Base-by-base conservation (phyloP, 2,113 vertebrate genomes). In the Morone saxatilis region DNA sequence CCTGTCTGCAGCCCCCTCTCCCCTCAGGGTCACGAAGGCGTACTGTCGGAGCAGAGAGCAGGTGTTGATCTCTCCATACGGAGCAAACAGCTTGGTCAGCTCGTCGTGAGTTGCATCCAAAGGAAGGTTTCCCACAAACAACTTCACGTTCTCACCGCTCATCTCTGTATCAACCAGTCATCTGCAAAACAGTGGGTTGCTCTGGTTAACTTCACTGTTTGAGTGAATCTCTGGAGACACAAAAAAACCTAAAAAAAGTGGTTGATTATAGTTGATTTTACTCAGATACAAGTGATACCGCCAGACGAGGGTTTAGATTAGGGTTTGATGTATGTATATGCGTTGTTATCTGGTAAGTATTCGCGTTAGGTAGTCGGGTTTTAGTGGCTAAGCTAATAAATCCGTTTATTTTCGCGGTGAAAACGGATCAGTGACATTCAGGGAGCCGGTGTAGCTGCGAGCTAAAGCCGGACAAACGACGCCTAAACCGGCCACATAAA, bases 41-140 rank as follows among this genome's bases (percentile, higher is more conserved):
- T 97, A 99, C 88, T 98, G 97, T 90, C 98, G 96, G 92, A 98
- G 97, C 84, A 98, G 94, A 68, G 97, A 97, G 93, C 97, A 97
- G 66, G 96, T 97, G 89, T 97, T 95, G 92, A 98, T 97, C 65
- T 97, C 95, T 83, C 98, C 97, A 50, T 96, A 93, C 45, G 96
- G 96, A 76, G 94, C 79, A 89, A 99, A 99, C 2, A 99, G 93
- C n/a, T 96, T 96, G 61, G 83, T 96, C 40, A 99, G 74, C 83
- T 99, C 97, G 48, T 97, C 97, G 19, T 97, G 96, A 70, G 97
- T 96, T 13, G 97, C 97, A 65, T 98, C 96, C 77, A 97, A 96
- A 76, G 97, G 96, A 87, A 99, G 97, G 67, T 98, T 98, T 40
- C 98, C 98, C 93, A 99, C 97, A 90, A 98, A 99, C 84, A 99